These are phyloP conservation scores for Takifugu flavidus DNA, from an alignment of 2,113 vertebrate species.

Conservation along the genomic window DNA sequence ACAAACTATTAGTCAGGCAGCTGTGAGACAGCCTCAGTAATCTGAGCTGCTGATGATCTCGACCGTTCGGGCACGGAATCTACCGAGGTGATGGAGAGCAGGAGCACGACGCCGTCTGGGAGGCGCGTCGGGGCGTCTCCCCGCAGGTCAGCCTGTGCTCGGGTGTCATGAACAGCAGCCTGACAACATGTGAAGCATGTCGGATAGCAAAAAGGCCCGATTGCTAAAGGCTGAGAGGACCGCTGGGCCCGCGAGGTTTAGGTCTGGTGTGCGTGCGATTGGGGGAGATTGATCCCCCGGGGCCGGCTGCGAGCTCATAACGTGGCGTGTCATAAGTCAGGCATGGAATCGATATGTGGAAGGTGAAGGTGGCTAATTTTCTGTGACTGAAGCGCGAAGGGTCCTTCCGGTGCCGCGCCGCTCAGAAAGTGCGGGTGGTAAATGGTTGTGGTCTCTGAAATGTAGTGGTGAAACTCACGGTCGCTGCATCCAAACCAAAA, in stretches of 20 bases:
- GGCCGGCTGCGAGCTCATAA: constrained; percentile 34
- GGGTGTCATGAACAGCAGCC: constrained; percentile 16
- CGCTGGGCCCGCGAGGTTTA: neutral
- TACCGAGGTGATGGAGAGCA: constrained; percentile 38
- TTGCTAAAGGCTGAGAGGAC: constrained; percentile 12
- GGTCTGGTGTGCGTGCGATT: constrained; percentile 16
- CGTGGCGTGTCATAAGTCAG: constrained; percentile 27
- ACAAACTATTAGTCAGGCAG: constrained; percentile 37
- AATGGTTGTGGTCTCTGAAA: no score
- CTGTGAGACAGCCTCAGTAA: constrained; percentile 30
- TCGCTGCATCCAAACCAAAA: no score
- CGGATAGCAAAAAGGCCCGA: constrained; percentile 1
- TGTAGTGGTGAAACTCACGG: no score
- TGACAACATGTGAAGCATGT: constrained; percentile 18
- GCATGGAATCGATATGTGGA: constrained; percentile 40
- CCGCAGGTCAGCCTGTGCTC: constrained; percentile 14
- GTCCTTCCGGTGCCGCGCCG: neutral
- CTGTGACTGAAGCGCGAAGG: neutral
- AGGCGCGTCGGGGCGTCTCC: constrained; percentile 11
- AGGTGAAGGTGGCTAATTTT: constrained; percentile 29
- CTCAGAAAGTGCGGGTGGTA: no score
- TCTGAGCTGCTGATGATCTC: constrained; percentile 23
- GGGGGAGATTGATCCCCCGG: constrained; percentile 19
- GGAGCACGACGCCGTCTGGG: neutral
- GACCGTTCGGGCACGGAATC: constrained; percentile 25